Evolutionary conservation across 1,140 invertebrate species (phyloP).

Genomic region (Delia radicum): DNA sequence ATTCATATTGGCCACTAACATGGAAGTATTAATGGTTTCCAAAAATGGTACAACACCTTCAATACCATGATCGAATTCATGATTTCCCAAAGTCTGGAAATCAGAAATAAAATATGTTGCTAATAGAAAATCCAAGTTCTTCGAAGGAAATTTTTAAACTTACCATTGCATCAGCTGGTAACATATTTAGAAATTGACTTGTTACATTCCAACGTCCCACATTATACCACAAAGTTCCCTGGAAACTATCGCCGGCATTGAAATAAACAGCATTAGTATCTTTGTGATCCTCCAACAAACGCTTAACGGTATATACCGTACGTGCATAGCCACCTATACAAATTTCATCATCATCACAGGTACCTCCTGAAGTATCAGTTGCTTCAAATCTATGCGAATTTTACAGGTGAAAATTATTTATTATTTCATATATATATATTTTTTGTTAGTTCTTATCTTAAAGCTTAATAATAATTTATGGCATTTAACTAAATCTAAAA

Average conservation of each 20-base stretch:
- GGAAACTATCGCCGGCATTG: conserved; percentile 83
- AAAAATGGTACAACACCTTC: conserved; percentile 75
- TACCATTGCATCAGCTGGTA: conserved; percentile 80
- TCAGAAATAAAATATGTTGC: conserved; percentile 30
- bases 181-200: conserved; percentile 72
- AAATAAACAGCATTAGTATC: conserved; percentile 69
- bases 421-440: too few relatives aligned
- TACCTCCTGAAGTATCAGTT: conserved; percentile 62
- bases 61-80: conserved; percentile 83
- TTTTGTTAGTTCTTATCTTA: too few relatives aligned
- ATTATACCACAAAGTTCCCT: conserved; percentile 84
- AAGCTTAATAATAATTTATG: too few relatives aligned
- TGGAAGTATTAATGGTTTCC: conserved; percentile 62
- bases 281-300: conserved; percentile 59
- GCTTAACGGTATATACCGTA: conserved; percentile 61
- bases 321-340: conserved; percentile 78
- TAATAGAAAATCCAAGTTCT: neutral
- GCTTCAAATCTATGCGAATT: conserved; percentile 69
- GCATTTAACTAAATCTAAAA: too few relatives aligned
- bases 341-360: conserved; percentile 59
- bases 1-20: conserved; percentile 78
- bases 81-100: conserved; percentile 78
- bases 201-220: conserved; percentile 73
- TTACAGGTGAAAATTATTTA: too few relatives aligned
- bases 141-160: conserved; percentile 38